Evolutionary conservation across 2,888 invertebrate species (phyloP).

Genomic region (Dryocosmus kuriphilus): DNA sequence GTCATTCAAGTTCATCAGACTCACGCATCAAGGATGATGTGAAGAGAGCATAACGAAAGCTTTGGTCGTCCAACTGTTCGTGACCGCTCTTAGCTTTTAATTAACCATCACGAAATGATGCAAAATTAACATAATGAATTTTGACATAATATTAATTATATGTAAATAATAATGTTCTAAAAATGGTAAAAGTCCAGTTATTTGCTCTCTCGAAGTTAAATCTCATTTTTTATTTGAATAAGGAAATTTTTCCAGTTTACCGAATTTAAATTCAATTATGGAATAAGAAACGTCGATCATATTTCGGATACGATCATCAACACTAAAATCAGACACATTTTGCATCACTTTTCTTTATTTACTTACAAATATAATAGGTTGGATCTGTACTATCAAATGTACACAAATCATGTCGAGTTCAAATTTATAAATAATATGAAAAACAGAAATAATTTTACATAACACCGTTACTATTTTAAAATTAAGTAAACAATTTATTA

Average conservation of each 20-base stretch:
- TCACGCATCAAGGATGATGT: slow-evolving; percentile 54
- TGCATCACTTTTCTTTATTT: neutral
- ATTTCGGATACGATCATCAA: neutral
- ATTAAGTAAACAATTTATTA: neutral
- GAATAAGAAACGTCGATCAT: neutral
- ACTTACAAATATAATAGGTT: neutral
- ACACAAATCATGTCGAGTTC: neutral
- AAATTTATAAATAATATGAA: neutral
- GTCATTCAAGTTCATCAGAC: slow-evolving; percentile 47
- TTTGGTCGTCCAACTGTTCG: slow-evolving; percentile 45
- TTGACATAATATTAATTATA: neutral
- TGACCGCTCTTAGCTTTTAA: slow-evolving; percentile 52
- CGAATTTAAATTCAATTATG: neutral
- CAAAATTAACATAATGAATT: neutral
- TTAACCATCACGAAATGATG: slow-evolving; percentile 51
- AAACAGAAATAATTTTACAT: neutral
- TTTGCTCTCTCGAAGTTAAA: too few species aligned
- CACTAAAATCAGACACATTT: neutral
- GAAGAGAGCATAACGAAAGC: slow-evolving; percentile 72
- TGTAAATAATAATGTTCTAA: neutral
- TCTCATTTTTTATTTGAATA: too few species aligned
- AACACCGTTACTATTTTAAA: neutral
- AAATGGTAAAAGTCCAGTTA: too few species aligned
- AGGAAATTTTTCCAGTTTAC: neutral
- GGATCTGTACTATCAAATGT: neutral